Percentiles rank a stretch among this genome's conserved stretches.
These are phyloP conservation scores for Gephyroberyx darwinii DNA, from an alignment of 2,797 vertebrate genomes.

Conservation along the genomic window DNA sequence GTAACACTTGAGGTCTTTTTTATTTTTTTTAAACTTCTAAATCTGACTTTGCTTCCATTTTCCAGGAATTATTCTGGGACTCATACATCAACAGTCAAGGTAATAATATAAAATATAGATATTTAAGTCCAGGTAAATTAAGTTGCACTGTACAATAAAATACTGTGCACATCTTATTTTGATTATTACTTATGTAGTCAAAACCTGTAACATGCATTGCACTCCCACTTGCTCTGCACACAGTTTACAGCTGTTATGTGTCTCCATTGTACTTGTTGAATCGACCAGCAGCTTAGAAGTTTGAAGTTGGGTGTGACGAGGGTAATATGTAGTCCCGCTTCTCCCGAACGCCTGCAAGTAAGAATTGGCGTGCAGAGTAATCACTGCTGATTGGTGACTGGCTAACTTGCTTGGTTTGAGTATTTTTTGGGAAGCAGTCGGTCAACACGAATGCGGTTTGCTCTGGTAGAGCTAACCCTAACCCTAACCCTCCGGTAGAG, in stretches of 20 bases:
- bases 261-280: background rate
- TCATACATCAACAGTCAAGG: slow-evolving; percentile 60
- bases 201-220: background rate
- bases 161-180: background rate
- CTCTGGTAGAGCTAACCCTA: slow-evolving; percentile 58
- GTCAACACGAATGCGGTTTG: slow-evolving; percentile 19
- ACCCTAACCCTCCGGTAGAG: too few species aligned
- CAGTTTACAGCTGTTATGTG: background rate
- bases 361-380: background rate
- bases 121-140: background rate
- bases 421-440: background rate
- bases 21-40: background rate
- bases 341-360: too few species aligned
- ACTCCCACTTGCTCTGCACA: background rate
- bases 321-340: too few species aligned
- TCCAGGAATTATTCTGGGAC: slow-evolving; percentile 67
- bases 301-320: too few species aligned
- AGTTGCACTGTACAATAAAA: background rate
- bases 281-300: too few species aligned
- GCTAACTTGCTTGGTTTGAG: background rate
- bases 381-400: background rate
- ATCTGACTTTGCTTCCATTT: slow-evolving; percentile 43
- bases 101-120: slow-evolving; percentile 45
- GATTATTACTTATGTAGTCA: background rate
- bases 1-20: background rate